Evolutionary conservation across 2,888 invertebrate genomes (phyloP).

Genomic region (Proisotoma minuta): DNA sequence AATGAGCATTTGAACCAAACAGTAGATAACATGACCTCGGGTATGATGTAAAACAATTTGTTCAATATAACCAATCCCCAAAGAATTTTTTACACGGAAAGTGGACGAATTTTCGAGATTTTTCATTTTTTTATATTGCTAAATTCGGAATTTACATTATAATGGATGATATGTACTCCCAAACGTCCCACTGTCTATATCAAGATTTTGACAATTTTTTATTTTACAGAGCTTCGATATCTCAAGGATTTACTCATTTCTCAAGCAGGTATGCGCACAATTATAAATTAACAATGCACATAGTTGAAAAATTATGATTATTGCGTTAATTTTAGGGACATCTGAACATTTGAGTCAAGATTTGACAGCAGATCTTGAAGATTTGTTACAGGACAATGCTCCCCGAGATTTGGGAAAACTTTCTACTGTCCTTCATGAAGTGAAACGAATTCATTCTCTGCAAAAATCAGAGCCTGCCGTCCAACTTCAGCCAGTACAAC

Average conservation of each 20-base stretch:
- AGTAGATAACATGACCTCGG: slow-evolving; percentile 73
- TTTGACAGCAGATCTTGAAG: slow-evolving; percentile 41
- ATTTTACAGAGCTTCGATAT: slow-evolving; percentile 71
- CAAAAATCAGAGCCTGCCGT: slow-evolving; percentile 9
- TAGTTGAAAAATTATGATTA: background rate
- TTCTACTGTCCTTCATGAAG: slow-evolving; percentile 38
- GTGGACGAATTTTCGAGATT: too few species aligned
- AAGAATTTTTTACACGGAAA: too few species aligned
- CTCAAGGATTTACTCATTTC: slow-evolving; percentile 75
- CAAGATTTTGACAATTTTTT: too few species aligned
- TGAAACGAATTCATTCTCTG: slow-evolving; percentile 39
- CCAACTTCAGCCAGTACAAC: background rate
- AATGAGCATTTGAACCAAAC: slow-evolving; percentile 75
- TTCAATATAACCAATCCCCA: too few species aligned
- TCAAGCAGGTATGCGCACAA: slow-evolving; percentile 65
- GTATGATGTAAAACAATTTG: too few species aligned
- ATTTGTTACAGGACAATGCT: slow-evolving; percentile 39
- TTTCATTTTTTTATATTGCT: too few species aligned
- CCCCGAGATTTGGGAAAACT: slow-evolving; percentile 41
- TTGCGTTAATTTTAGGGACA: slow-evolving; percentile 25
- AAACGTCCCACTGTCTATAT: too few species aligned
- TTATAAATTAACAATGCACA: too few species aligned
- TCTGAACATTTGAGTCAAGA: slow-evolving; percentile 40
- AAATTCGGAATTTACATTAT: too few species aligned
- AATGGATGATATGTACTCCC: too few species aligned